These are phyloP conservation scores for mouse (Mus musculus) DNA, from an alignment of 2,113 vertebrate species.

Conservation along the genomic window GRCm39 chr5:20430001-20430500, in stretches of 20 bases:
- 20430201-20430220: not conserved
- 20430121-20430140: constrained; percentile 5
- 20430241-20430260: constrained; percentile 56
- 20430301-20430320: constrained; percentile 41
- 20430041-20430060: not conserved
- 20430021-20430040: no score
- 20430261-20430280: constrained; percentile 56
- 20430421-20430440: constrained; percentile 65
- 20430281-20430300: constrained; percentile 65
- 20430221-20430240: not conserved
- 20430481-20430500: constrained; percentile 74
- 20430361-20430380: constrained; percentile 71
- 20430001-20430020: not conserved
- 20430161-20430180: constrained; percentile 13
- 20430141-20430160: not conserved
- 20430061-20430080: constrained; percentile 52
- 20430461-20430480: constrained; percentile 70
- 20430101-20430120: constrained; percentile 40
- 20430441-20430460: constrained; percentile 74
- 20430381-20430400: constrained; percentile 72
- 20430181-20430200: constrained; percentile 1
- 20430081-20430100: not conserved
- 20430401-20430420: constrained; percentile 61
- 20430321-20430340: constrained; percentile 57
- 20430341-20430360: constrained; percentile 73